phyloP scores from a whole-genome alignment of 2,113 vertebrate genomes.

The cattle (Bos taurus) region ARS-UCD2.0 NC_037349.1:52095501-52096000 shows the following conservation, averaged over 20 bases:
- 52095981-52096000: neutral
- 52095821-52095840: neutral
- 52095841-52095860: neutral
- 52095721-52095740: neutral
- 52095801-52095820: slow-evolving; percentile 56
- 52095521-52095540: neutral
- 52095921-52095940: neutral
- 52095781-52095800: slow-evolving; percentile 47
- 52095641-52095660: neutral
- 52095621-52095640: neutral
- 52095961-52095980: neutral
- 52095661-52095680: slow-evolving; percentile 40
- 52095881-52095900: too few relatives aligned
- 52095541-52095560: neutral
- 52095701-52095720: slow-evolving; percentile 36
- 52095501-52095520: neutral
- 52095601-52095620: neutral
- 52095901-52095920: neutral
- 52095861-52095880: neutral
- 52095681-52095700: slow-evolving; percentile 68
- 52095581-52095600: neutral
- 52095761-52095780: neutral
- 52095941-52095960: neutral
- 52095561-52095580: neutral
- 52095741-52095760: neutral